Evolutionary conservation across 1,140 invertebrate species (phyloP), one percentile per base, ranked within the genome.

Genomic region (Aplysia californica): DNA sequence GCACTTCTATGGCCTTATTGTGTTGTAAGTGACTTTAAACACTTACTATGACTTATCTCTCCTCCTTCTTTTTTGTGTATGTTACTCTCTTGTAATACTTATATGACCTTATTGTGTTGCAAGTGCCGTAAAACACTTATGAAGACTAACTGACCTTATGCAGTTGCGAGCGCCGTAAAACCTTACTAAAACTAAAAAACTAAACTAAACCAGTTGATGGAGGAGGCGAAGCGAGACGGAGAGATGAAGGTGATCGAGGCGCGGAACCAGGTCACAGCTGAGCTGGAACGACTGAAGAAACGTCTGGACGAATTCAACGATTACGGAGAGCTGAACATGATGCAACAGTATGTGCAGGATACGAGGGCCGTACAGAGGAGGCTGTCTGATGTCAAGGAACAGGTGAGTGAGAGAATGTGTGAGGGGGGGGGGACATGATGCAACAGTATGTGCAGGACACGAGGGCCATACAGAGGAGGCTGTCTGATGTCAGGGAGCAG

Each of bases 221-320:
- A 97, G 90, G 92, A 93, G 38, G 93, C 93, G 58, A 96, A 96
- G 90, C 94, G 92, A 68, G 92, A 94, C 70, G 94, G 96, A 84
- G 95, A 97, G 90, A 94, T 96, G 82, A 91, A 92, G 76, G 84
- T 97, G 44, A 91, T 93, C 71, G 90, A 91, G 59, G 93, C 93
- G 81, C 93, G 94, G 20, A 92, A 92, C 56, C 92, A 93, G 83
- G 90, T 97, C 1, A 93, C 93, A 82, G 88, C 91, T 31, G 92
- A 94, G 82, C 91, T 96, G 68, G 89, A 93, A 76, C 93, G 94
- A 79, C 91, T 96, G 83, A 90, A 93, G 75, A 93, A 94, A 44
- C 93, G 94, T 78, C 89, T 92, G 21, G 91, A 90, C 65, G 91
- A 91, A 77, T 90, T 92, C 78, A 90, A 91, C 67, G 90, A 92